These are phyloP conservation scores for Thymelicus acteon DNA, from an alignment of 2,888 invertebrate genomes.

Conservation along the genomic window DNA sequence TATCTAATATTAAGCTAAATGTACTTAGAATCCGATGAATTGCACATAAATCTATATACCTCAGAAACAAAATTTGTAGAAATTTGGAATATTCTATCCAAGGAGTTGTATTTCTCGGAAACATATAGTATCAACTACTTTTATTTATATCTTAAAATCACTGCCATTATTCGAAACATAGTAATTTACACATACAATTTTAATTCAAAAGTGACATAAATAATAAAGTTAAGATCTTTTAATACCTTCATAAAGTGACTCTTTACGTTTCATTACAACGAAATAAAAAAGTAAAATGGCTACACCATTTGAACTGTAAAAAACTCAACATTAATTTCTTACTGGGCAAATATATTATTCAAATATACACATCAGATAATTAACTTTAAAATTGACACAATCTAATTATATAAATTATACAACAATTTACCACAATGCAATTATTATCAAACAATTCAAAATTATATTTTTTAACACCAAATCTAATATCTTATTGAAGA, in stretches of 20 bases:
- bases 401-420: constrained; percentile 21
- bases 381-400: constrained; percentile 25
- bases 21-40: constrained; percentile 1
- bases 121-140: not conserved
- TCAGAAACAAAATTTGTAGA: not conserved
- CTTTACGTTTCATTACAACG: too few relatives aligned
- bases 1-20: not conserved
- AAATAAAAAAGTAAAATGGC: too few relatives aligned
- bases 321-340: not conserved
- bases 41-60: constrained; percentile 3
- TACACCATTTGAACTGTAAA: not conserved
- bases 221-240: too few relatives aligned
- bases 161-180: not conserved
- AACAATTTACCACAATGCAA: constrained; percentile 8
- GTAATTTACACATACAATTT: not conserved
- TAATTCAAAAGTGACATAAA: too few relatives aligned
- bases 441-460: not conserved
- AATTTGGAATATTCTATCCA: too few relatives aligned
- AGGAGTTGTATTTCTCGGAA: not conserved
- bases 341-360: not conserved
- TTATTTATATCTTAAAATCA: not conserved
- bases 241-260: too few relatives aligned
- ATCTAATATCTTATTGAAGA: too few relatives aligned
- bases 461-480: not conserved
- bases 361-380: not conserved